phyloP scores from a whole-genome alignment of 2,888 invertebrate species.

The Phyllotreta cruciferae region DNA sequence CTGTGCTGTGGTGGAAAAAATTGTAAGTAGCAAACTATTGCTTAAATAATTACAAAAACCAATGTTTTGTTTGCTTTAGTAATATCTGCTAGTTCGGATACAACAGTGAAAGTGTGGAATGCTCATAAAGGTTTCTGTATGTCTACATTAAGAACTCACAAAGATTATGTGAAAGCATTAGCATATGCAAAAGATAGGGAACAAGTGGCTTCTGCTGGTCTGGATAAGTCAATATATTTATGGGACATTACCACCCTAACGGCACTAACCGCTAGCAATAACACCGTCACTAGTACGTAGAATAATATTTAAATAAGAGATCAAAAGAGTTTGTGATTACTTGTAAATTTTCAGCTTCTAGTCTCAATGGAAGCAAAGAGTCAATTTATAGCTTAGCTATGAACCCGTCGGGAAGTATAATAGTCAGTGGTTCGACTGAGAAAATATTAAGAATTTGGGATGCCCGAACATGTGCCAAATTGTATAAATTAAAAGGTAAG shows the following conservation, averaged over 20 bases:
- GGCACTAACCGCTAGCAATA: conserved; percentile 96
- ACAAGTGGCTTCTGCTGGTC: conserved; percentile 94
- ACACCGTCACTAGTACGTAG: conserved; percentile 91
- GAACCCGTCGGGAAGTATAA: conserved; percentile 94
- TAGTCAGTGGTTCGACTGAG: conserved; percentile 96
- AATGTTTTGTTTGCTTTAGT: conserved; percentile 68
- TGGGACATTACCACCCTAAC: conserved; percentile 99
- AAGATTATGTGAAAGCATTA: conserved; percentile 97
- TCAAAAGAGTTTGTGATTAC: background rate
- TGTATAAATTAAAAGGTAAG: conserved; percentile 89
- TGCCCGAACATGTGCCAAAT: conserved; percentile 90
- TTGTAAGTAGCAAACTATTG: conserved; percentile 65
- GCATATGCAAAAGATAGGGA: conserved; percentile 98
- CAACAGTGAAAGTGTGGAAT: conserved; percentile 99
- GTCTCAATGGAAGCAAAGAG: conserved; percentile 95
- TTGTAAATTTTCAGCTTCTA: conserved; percentile 74
- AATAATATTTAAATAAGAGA: background rate
- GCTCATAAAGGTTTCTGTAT: conserved; percentile 99
- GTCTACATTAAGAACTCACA: conserved; percentile 97
- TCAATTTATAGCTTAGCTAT: conserved; percentile 98
- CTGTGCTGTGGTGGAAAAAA: conserved; percentile 96
- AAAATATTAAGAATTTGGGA: conserved; percentile 97
- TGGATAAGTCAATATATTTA: conserved; percentile 95
- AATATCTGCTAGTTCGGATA: conserved; percentile 98
- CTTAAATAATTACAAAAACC: background rate